phyloP scores from a whole-genome alignment of 2,888 invertebrate species.

The Aporophyla lueneburgensis region DNA sequence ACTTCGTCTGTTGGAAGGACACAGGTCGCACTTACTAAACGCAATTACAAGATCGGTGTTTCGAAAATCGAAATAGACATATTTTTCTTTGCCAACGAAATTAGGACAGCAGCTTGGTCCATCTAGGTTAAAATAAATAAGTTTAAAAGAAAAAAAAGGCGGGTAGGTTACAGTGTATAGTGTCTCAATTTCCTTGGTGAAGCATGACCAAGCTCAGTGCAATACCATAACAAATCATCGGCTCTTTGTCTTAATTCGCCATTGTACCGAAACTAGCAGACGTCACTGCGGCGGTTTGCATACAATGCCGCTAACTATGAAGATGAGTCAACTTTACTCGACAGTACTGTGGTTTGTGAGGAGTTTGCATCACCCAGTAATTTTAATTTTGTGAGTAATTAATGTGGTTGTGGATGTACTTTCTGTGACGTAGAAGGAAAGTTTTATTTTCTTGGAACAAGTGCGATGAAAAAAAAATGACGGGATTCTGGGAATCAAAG shows the following conservation, averaged over 20 bases:
- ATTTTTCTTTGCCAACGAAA: constrained; percentile 32
- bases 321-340: constrained; percentile 51
- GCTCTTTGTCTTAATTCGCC: constrained; percentile 72
- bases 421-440: constrained; percentile 21
- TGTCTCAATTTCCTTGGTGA: constrained; percentile 60
- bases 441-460: constrained; percentile 3
- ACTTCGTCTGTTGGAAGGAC: constrained; percentile 1
- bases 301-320: constrained; percentile 70
- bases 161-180: constrained; percentile 41
- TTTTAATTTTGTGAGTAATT: constrained; percentile 53
- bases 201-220: constrained; percentile 65
- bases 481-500: neutral
- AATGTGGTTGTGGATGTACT: constrained; percentile 14
- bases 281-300: constrained; percentile 69
- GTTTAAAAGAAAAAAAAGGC: constrained; percentile 32
- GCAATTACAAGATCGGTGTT: constrained; percentile 8
- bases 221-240: constrained; percentile 69
- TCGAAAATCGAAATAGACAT: neutral
- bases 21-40: constrained; percentile 2
- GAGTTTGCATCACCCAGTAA: constrained; percentile 41
- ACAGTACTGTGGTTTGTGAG: constrained; percentile 34
- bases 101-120: constrained; percentile 29
- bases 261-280: constrained; percentile 72
- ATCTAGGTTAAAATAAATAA: constrained; percentile 3
- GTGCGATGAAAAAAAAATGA: neutral